A percentile compares a stretch with the other conserved stretches of the same genome.
These are phyloP conservation scores for Notoglanidium macrostoma DNA, from an alignment of 2,797 vertebrate species.

Conservation along the genomic window DNA sequence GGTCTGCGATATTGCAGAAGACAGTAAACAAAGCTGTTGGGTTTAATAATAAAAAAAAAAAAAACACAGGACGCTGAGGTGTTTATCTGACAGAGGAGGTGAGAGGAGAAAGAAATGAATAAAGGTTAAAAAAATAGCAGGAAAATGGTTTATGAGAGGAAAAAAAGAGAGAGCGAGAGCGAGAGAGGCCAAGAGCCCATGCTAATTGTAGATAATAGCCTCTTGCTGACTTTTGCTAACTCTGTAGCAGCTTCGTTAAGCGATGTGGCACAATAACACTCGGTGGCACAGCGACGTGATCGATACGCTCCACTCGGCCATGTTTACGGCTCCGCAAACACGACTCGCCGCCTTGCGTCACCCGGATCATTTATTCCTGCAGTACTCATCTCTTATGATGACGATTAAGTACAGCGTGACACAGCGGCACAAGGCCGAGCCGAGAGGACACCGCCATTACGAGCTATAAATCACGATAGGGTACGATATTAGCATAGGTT, in stretches of 20 bases:
- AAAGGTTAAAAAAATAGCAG: not conserved
- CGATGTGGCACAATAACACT: not conserved
- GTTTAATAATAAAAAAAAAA: slow-evolving; percentile 1
- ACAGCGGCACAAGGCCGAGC: not conserved
- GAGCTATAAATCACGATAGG: not conserved
- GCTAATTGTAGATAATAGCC: not conserved
- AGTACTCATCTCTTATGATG: not conserved
- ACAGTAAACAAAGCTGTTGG: slow-evolving; percentile 9
- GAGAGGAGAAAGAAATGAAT: not conserved
- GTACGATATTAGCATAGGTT: slow-evolving; percentile 34
- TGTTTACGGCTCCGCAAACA: not conserved
- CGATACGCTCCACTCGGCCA: slow-evolving; percentile 1
- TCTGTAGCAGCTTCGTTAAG: not conserved
- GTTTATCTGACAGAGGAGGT: not conserved
- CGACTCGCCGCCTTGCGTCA: not conserved
- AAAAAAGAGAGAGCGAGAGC: not conserved
- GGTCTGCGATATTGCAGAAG: not conserved
- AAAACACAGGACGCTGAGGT: not conserved
- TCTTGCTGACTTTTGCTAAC: not conserved
- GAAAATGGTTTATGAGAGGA: not conserved
- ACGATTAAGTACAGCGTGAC: not conserved
- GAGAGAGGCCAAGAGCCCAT: not conserved
- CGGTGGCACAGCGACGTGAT: slow-evolving; percentile 1
- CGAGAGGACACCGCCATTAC: not conserved
- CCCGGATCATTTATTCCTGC: not conserved